phyloP scores from a whole-genome alignment of 2,888 invertebrate species.

The Cephus spinipes region DNA sequence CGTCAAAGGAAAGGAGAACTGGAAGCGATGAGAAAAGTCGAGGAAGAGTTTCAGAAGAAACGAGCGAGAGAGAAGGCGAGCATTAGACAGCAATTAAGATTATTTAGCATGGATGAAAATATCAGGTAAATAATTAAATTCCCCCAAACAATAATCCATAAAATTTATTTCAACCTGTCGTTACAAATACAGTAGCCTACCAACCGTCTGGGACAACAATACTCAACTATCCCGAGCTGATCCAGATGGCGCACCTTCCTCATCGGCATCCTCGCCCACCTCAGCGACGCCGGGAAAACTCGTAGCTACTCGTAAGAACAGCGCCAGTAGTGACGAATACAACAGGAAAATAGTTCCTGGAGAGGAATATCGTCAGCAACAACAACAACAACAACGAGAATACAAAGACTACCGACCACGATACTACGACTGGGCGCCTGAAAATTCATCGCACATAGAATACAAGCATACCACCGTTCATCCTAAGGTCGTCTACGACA shows the following conservation, averaged over 20 bases:
- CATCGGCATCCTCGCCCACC: slow-evolving; percentile 70
- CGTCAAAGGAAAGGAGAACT: slow-evolving; percentile 80
- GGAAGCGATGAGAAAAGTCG: slow-evolving; percentile 86
- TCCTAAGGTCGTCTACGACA: slow-evolving; percentile 72
- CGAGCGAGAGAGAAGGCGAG: slow-evolving; percentile 81
- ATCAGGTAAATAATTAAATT: slow-evolving; percentile 56
- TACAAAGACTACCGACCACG: slow-evolving; percentile 68
- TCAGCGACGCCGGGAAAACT: slow-evolving; percentile 51
- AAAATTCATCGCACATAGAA: slow-evolving; percentile 45
- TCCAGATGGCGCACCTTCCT: slow-evolving; percentile 80
- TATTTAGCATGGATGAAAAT: slow-evolving; percentile 75
- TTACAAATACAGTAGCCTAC: slow-evolving; percentile 41
- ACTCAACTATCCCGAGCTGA: slow-evolving; percentile 73
- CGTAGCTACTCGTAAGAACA: slow-evolving; percentile 40
- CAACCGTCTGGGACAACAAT: slow-evolving; percentile 47
- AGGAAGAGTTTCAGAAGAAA: slow-evolving; percentile 89
- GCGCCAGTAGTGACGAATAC: slow-evolving; percentile 49
- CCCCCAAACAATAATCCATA: background rate
- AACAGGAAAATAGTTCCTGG: slow-evolving; percentile 44
- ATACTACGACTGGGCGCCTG: slow-evolving; percentile 56
- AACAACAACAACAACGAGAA: slow-evolving; percentile 68
- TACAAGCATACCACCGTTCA: slow-evolving; percentile 68
- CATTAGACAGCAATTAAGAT: slow-evolving; percentile 80
- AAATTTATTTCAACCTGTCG: background rate
- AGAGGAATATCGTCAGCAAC: slow-evolving; percentile 62